Base-by-base conservation (phyloP, 2,888 invertebrate genomes). In the Seira musarum region DNA sequence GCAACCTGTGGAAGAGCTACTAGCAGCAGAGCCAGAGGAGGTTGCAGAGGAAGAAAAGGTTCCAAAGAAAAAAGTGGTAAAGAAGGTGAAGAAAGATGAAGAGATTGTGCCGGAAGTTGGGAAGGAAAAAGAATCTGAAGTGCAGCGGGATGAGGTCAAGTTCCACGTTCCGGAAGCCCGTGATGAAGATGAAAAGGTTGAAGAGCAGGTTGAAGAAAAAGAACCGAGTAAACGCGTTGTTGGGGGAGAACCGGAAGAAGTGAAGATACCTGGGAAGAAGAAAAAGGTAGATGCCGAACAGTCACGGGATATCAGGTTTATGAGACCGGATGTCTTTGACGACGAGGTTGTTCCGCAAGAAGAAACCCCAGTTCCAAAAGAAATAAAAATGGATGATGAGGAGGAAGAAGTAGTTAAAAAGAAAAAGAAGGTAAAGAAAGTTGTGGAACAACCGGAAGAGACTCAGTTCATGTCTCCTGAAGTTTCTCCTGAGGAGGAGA, bases 381-480 rank as follows among this genome's bases (percentile, higher is more conserved):
- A 40, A 13, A 40, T 40, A 6, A 67, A 67, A 30, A 72, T 17
- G n/a, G 60, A n/a, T 5, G 6, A 5, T 60, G 53, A 49, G 5
- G 69, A 46, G 22, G 53, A 68, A n/a, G 21, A 49, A 49, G 53
- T 19, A 10, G 8, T n/a, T 6, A 8, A 19, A 22, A 72, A 72
- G 49, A 63, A 64, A 15, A 46, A 64, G 22, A 72, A 72, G 22
- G 64, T n/a, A 1, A n/a, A n/a, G n/a, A n/a, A n/a, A n/a, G 63
- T 30, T 8, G 17, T n/a, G 91, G 91, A 30, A 89, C 90, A 80
- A 86, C 90, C 15, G 91, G 90, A 0, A 91, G 90, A 85, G 91
- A 93, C 5, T 93, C 92, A 88, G 88, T 93, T 10, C 92, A 92
- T 82, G 90, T 94, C 67, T 91, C 40, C 92, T 84, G 89, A 93